Evolutionary conservation across 2,113 vertebrate species (phyloP).

Genomic region (Hippotragus niger): DNA sequence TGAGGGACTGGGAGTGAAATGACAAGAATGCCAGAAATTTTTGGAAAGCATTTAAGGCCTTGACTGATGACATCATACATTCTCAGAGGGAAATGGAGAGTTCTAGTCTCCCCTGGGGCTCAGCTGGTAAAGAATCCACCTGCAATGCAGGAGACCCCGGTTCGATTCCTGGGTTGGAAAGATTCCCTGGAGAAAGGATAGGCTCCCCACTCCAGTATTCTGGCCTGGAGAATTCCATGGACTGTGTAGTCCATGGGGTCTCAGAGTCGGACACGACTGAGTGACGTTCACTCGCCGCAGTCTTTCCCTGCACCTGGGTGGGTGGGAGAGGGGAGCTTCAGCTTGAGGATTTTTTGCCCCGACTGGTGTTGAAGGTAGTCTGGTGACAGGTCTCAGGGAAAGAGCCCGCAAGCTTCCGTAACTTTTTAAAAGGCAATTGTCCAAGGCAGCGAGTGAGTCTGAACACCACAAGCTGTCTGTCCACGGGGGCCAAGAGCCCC

Average conservation of each 20-base stretch:
- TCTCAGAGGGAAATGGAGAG: not conserved
- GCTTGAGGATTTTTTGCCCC: not conserved
- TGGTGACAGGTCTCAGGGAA: not conserved
- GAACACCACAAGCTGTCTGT: not conserved
- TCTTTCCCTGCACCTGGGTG: no score
- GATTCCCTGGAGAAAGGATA: not conserved
- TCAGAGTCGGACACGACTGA: rapidly evolving
- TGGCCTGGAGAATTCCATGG: not conserved
- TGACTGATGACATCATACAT: not conserved
- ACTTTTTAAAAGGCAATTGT: not conserved
- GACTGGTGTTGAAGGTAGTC: not conserved
- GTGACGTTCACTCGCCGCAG: not conserved
- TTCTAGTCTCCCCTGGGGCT: not conserved
- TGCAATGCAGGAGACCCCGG: not conserved
- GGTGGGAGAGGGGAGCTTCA: no score
- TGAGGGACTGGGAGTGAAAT: not conserved
- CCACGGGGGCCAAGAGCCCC: not conserved
- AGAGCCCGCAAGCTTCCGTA: not conserved
- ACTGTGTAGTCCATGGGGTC: not conserved
- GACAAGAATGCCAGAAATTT: not conserved
- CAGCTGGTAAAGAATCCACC: not conserved
- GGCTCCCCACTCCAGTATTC: not conserved
- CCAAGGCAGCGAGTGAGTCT: not conserved
- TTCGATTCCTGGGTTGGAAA: not conserved
- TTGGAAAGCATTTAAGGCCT: not conserved